Evolutionary conservation across 2,888 invertebrate species (phyloP).

Genomic region (Carpatolechia fugitivella): DNA sequence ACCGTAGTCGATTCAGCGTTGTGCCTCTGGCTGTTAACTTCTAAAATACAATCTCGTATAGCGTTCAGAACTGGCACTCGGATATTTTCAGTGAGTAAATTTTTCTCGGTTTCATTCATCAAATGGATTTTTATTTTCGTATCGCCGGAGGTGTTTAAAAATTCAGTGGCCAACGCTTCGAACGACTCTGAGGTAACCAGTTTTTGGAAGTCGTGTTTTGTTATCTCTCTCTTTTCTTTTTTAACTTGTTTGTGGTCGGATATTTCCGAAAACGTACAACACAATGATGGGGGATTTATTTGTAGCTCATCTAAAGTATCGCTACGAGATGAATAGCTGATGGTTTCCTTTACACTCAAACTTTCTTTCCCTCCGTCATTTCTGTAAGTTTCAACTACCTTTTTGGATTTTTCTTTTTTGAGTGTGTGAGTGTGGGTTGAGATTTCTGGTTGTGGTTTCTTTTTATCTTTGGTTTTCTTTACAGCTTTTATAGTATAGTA

Average conservation of each 20-base stretch:
- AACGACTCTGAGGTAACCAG: slow-evolving; percentile 55
- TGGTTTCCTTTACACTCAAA: slow-evolving; percentile 41
- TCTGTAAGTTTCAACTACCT: slow-evolving; percentile 37
- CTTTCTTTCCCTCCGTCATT: slow-evolving; percentile 41
- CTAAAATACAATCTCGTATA: slow-evolving; percentile 51
- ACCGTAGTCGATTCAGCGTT: slow-evolving; percentile 39
- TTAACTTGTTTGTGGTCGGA: slow-evolving; percentile 49
- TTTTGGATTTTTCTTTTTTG: slow-evolving; percentile 40
- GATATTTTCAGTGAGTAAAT: slow-evolving; percentile 53
- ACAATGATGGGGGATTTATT: slow-evolving; percentile 55
- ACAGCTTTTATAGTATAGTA: slow-evolving; percentile 57
- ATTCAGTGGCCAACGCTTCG: slow-evolving; percentile 57
- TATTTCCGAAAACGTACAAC: slow-evolving; percentile 55
- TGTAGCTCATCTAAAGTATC: slow-evolving; percentile 61
- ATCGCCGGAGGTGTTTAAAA: slow-evolving; percentile 39
- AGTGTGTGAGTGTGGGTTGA: slow-evolving; percentile 22
- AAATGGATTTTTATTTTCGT: slow-evolving; percentile 62
- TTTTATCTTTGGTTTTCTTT: slow-evolving; percentile 41
- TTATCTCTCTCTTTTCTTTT: slow-evolving; percentile 28
- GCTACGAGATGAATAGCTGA: slow-evolving; percentile 46
- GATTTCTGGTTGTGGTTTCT: slow-evolving; percentile 28
- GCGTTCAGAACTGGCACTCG: slow-evolving; percentile 53
- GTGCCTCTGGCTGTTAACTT: slow-evolving; percentile 38
- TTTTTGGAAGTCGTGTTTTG: slow-evolving; percentile 35
- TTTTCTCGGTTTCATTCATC: slow-evolving; percentile 62